Evolutionary conservation across 2,797 vertebrate species (phyloP).

Genomic region (Falco cherrug): DNA sequence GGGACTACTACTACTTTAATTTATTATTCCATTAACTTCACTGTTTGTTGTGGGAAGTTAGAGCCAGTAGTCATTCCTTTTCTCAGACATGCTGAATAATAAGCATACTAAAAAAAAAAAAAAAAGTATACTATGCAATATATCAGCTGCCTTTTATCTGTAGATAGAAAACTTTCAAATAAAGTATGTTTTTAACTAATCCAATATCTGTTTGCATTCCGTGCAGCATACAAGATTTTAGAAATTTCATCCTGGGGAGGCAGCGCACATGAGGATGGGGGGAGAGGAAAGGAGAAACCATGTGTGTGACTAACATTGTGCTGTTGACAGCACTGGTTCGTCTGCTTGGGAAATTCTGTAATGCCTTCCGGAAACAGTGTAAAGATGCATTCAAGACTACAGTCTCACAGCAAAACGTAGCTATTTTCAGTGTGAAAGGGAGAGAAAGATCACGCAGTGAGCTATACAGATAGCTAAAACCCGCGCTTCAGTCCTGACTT

Average conservation of each 20-base stretch:
- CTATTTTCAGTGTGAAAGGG: neutral
- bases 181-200: conserved; percentile 49
- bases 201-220: neutral
- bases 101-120: neutral
- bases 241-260: neutral
- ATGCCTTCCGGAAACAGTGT: neutral
- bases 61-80: conserved; percentile 22
- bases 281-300: neutral
- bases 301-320: neutral
- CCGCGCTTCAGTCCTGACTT: neutral
- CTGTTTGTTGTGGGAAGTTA: conserved; percentile 37
- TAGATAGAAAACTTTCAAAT: conserved; percentile 31
- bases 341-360: neutral
- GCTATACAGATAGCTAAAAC: neutral
- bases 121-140: neutral
- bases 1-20: conserved; percentile 48
- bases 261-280: neutral
- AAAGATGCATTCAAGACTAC: neutral
- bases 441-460: neutral
- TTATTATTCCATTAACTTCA: conserved; percentile 62
- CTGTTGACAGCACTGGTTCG: neutral
- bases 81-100: conserved; percentile 12
- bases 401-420: neutral
- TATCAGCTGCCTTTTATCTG: conserved; percentile 5
- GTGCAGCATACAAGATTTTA: neutral